Percentiles rank a stretch among this genome's conserved stretches.
These are phyloP conservation scores for Pipistrellus nathusii DNA, from an alignment of 2,797 vertebrate genomes.

Conservation along the genomic window DNA sequence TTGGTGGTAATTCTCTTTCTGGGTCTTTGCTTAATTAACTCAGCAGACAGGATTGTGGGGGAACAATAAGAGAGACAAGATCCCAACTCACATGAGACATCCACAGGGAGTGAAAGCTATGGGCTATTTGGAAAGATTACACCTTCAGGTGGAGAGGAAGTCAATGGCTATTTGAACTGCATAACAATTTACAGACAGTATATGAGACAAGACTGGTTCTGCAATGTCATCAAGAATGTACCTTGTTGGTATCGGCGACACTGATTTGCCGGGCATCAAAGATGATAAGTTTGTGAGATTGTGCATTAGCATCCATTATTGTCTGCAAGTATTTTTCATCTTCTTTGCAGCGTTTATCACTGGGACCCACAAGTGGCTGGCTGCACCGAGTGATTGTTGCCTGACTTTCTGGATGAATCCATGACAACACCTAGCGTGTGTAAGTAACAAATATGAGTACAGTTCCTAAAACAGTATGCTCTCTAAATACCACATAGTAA, in stretches of 20 bases:
- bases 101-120: not conserved
- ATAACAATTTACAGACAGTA: not conserved
- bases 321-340: conserved; percentile 96
- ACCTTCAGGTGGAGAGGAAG: not conserved
- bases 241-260: conserved; percentile 96
- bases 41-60: not conserved
- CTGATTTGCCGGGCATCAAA: conserved; percentile 96
- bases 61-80: conserved; percentile 12
- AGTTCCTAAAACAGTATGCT: not conserved
- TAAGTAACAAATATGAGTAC: conserved; percentile 39
- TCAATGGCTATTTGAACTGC: not conserved
- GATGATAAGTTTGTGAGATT: conserved; percentile 97
- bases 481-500: not conserved
- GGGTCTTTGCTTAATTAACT: not conserved
- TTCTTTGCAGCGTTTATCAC: conserved; percentile 96
- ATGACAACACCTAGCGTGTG: conserved; percentile 93
- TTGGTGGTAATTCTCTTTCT: not conserved
- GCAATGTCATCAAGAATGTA: conserved; percentile 68
- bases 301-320: conserved; percentile 98
- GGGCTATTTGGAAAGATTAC: not conserved
- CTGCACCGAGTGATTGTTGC: conserved; percentile 95
- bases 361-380: conserved; percentile 95
- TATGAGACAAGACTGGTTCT: not conserved
- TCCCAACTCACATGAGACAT: not conserved
- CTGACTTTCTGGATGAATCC: conserved; percentile 98